Conservation (phyloP, 2,797 vertebrate species). For the Bradypus variegatus region DNA sequence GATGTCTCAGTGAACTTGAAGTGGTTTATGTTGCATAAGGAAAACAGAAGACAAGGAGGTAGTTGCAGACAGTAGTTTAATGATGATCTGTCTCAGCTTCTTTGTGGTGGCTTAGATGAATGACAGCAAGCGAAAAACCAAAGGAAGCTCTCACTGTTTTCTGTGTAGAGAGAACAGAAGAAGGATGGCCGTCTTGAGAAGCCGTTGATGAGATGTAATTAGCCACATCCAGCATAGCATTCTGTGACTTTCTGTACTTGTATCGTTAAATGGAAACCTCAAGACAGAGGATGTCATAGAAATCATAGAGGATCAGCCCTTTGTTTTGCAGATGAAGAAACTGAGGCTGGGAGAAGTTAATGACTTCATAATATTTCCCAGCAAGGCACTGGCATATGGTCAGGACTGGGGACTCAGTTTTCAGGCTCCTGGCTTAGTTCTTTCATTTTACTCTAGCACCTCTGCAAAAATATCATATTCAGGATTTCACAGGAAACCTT, state of each 20-base stretch:
- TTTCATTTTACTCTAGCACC: not conserved
- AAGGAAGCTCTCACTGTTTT: not conserved
- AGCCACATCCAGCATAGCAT: rapidly evolving
- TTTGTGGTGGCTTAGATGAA: not conserved
- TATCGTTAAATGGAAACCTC: not conserved
- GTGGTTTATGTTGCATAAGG: not conserved
- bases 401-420: not conserved
- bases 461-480: not conserved
- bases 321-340: not conserved
- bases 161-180: not conserved
- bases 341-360: not conserved
- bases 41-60: not conserved
- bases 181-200: not conserved
- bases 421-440: not conserved
- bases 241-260: not conserved
- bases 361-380: not conserved
- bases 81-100: not conserved
- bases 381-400: not conserved
- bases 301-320: rapidly evolving
- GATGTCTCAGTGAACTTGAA: not conserved
- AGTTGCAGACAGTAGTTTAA: not conserved
- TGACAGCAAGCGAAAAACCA: not conserved
- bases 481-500: not conserved
- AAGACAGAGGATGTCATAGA: not conserved
- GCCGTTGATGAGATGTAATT: rapidly evolving